A percentile compares a stretch with the other conserved stretches of the same genome.
Evolutionary conservation across 2,888 invertebrate genomes (phyloP).

Genomic region (Lasioglossum lativentre): DNA sequence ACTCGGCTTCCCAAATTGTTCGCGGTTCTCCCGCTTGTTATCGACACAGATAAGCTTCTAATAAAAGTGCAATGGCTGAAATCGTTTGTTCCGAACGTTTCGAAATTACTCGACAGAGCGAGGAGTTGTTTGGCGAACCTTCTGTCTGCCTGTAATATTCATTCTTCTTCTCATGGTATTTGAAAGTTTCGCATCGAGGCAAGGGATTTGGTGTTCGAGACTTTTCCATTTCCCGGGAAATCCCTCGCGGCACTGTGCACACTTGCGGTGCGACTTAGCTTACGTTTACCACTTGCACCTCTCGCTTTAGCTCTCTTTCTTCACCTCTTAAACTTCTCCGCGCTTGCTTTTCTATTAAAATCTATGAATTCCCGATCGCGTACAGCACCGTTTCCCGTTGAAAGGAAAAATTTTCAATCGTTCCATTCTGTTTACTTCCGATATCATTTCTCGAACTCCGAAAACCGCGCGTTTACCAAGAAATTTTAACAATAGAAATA

Average conservation of each 20-base stretch:
- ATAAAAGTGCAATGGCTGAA: not conserved
- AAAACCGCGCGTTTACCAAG: not conserved
- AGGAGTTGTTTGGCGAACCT: conserved; percentile 4
- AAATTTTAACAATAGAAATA: not conserved
- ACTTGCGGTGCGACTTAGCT: conserved; percentile 47
- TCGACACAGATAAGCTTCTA: not conserved
- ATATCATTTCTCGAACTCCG: not conserved
- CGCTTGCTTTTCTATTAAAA: conserved; percentile 3
- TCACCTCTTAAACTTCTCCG: conserved; percentile 6
- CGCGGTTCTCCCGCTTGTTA: not conserved
- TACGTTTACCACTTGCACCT: conserved; percentile 52
- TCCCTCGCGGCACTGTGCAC: conserved; percentile 63
- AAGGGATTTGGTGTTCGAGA: conserved; percentile 61
- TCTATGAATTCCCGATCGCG: conserved; percentile 1
- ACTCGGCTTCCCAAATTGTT: not conserved
- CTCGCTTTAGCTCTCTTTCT: conserved; percentile 12
- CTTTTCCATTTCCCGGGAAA: conserved; percentile 74
- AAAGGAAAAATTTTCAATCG: not conserved
- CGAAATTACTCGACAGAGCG: not conserved
- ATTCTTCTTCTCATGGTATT: conserved; percentile 43
- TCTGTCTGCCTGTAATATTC: conserved; percentile 5
- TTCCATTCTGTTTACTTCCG: not conserved
- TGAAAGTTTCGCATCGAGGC: conserved; percentile 49
- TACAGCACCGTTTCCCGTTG: not conserved
- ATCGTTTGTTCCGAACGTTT: not conserved